Conservation (phyloP, 2,888 invertebrate genomes). For the Phengaris alcon region DNA sequence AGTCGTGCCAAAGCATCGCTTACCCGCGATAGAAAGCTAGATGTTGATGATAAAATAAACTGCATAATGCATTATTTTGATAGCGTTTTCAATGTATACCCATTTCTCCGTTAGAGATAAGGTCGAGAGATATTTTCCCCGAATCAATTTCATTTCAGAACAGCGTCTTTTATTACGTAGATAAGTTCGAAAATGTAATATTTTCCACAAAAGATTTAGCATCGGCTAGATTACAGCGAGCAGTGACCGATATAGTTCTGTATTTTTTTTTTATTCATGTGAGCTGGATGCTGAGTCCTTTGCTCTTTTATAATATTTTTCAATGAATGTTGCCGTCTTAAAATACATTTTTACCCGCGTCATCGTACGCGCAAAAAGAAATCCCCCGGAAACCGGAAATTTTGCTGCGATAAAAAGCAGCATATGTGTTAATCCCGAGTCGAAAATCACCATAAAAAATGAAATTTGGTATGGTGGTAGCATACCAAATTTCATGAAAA, state of each 20-base stretch:
- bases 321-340: no score
- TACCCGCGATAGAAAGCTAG: neutral
- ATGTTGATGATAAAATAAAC: neutral
- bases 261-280: neutral
- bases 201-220: conserved; percentile 33
- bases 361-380: no score
- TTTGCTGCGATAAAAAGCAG: no score
- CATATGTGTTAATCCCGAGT: no score
- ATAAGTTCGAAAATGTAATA: conserved; percentile 33
- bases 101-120: conserved; percentile 8
- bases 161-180: conserved; percentile 21
- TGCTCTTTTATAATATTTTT: no score
- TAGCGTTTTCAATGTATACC: neutral
- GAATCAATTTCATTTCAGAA: conserved; percentile 22
- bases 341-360: no score
- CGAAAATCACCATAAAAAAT: no score
- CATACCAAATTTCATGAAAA: no score
- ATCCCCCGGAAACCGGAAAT: no score
- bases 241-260: conserved; percentile 1
- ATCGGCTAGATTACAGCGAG: conserved; percentile 34
- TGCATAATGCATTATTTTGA: conserved; percentile 20
- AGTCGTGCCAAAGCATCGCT: no score
- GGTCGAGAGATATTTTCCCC: conserved; percentile 10
- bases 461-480: no score
- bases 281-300: no score